Evolutionary conservation across 2,888 invertebrate genomes (phyloP).

Genomic region (Pharmacophagus antenor): DNA sequence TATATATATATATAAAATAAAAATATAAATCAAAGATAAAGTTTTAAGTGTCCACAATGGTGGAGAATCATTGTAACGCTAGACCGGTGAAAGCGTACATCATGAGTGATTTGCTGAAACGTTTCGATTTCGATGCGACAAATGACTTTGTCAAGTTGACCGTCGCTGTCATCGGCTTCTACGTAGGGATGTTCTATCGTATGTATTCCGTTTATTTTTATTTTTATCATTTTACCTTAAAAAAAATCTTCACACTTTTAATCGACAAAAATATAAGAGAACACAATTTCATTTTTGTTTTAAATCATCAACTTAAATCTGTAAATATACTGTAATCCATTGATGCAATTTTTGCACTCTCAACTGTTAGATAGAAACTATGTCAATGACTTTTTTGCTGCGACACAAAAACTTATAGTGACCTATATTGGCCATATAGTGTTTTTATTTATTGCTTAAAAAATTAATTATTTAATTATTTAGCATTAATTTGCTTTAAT

Average conservation of each 20-base stretch:
- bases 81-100: conserved; percentile 67
- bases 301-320: too few species aligned
- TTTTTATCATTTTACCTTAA: too few species aligned
- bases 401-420: too few species aligned
- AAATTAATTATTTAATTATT: too few species aligned
- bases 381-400: not conserved
- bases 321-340: not conserved
- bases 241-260: too few species aligned
- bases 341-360: not conserved
- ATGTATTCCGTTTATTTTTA: too few species aligned
- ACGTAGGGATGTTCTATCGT: conserved; percentile 67
- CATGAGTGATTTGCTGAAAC: conserved; percentile 74
- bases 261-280: too few species aligned
- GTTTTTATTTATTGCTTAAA: too few species aligned
- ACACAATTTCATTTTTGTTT: too few species aligned
- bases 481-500: too few species aligned
- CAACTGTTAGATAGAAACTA: not conserved
- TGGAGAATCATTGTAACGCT: conserved; percentile 66
- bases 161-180: conserved; percentile 63
- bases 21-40: conserved; percentile 37
- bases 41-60: conserved; percentile 53
- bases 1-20: too few species aligned
- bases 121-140: conserved; percentile 61
- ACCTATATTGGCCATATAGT: too few species aligned
- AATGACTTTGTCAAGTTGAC: conserved; percentile 65